A percentile compares a stretch with the other conserved stretches of the same genome.
Conservation (phyloP, 1,140 invertebrate species). For the Pseudomyrmex sp. region DNA sequence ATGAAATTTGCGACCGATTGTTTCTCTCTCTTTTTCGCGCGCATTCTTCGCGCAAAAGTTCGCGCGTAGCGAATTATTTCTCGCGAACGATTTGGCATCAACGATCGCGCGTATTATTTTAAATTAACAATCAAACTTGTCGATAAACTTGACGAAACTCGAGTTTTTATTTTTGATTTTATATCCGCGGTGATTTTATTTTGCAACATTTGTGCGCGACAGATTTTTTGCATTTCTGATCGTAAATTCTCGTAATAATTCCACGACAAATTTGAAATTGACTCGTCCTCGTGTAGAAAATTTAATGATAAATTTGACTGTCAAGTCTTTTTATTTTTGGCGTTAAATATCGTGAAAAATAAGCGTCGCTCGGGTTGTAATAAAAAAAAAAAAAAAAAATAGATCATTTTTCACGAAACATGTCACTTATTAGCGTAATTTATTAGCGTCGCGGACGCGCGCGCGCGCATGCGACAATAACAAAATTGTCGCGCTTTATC, state of each 20-base stretch:
- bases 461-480: too few relatives aligned
- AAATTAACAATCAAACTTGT: neutral
- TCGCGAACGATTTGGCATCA: constrained; percentile 6
- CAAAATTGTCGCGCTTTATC: too few relatives aligned
- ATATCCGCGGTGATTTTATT: too few relatives aligned
- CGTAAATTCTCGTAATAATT: neutral
- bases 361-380: neutral
- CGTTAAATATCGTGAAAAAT: neutral
- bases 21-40: neutral
- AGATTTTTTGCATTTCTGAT: neutral
- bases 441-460: too few relatives aligned
- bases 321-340: neutral
- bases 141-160: neutral
- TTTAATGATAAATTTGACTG: neutral
- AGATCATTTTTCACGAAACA: too few relatives aligned
- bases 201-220: neutral
- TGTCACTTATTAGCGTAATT: too few relatives aligned
- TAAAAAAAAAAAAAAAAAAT: too few relatives aligned
- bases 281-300: neutral
- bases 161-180: too few relatives aligned
- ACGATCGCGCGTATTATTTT: neutral
- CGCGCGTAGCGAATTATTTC: neutral
- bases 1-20: constrained; percentile 45
- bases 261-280: neutral
- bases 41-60: neutral